phyloP scores from a whole-genome alignment of 2,113 vertebrate genomes.

The Oreocharis arfaki region DNA sequence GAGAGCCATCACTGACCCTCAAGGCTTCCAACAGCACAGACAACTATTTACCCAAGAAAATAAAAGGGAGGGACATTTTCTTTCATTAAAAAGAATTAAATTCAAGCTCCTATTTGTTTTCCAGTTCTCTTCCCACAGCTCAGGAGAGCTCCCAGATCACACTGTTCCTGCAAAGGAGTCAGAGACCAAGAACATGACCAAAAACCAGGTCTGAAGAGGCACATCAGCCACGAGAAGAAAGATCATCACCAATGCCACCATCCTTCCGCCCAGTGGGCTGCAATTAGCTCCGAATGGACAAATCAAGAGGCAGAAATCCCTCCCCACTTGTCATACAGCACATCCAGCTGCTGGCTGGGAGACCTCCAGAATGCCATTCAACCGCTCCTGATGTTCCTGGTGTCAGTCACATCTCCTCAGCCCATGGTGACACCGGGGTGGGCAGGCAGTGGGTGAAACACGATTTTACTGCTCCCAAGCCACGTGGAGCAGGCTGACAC shows the following conservation, averaged over 20 bases:
- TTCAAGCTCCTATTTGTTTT: neutral
- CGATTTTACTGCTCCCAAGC: neutral
- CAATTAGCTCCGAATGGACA: neutral
- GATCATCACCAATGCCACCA: neutral
- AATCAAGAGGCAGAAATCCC: neutral
- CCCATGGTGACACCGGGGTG: fast-evolving
- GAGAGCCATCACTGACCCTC: neutral
- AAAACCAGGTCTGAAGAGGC: neutral
- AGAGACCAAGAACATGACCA: neutral
- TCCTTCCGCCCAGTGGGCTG: neutral
- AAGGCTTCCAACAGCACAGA: neutral
- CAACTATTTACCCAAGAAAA: neutral
- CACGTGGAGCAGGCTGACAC: neutral
- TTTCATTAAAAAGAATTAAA: neutral
- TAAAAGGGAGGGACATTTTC: neutral
- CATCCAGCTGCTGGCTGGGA: neutral
- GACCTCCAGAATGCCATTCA: neutral
- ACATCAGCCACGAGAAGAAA: neutral
- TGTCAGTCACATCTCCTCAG: fast-evolving
- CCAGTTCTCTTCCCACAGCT: neutral
- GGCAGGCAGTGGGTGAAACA: neutral
- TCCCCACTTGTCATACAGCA: neutral
- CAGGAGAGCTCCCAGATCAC: neutral
- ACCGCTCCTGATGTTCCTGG: neutral
- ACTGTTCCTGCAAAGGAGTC: neutral